A percentile compares a stretch with the other conserved stretches of the same genome.
Evolutionary conservation across 2,888 invertebrate species (phyloP).

Genomic region (Oscheius sp.): DNA sequence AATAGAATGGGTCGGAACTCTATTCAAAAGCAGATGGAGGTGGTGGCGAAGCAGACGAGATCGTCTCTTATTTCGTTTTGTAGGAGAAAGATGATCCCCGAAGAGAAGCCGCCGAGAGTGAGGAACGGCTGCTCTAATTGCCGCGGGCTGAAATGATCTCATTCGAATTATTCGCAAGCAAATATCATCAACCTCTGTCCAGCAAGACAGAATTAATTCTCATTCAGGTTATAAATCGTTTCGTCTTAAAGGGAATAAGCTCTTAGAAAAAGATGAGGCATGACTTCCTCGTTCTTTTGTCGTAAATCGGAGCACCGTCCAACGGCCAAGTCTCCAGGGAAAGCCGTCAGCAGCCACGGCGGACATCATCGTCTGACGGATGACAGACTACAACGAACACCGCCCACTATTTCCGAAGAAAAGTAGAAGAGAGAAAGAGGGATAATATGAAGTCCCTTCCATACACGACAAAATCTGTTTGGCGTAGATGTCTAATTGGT

Average conservation of each 20-base stretch:
- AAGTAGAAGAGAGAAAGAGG: no score
- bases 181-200: no score
- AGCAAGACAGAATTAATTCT: neutral
- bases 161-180: constrained; percentile 13
- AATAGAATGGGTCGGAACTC: constrained; percentile 12
- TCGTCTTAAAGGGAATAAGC: neutral
- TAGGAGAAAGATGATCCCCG: constrained; percentile 13
- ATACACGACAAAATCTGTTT: no score
- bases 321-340: constrained; percentile 6
- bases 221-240: constrained; percentile 3
- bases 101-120: neutral
- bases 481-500: no score
- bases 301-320: neutral
- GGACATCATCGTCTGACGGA: constrained; percentile 22
- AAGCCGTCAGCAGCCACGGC: neutral
- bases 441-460: no score
- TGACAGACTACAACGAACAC: constrained; percentile 7
- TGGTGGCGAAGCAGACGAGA: neutral
- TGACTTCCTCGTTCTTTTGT: no score
- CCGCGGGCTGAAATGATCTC: constrained; percentile 22
- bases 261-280: neutral
- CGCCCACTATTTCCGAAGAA: no score
- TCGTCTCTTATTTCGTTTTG: constrained; percentile 25
- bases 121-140: constrained; percentile 13
- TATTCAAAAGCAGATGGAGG: constrained; percentile 24